Evolutionary conservation across 2,113 vertebrate genomes (phyloP).

Genomic region (Boleophthalmus pectinirostris): DNA sequence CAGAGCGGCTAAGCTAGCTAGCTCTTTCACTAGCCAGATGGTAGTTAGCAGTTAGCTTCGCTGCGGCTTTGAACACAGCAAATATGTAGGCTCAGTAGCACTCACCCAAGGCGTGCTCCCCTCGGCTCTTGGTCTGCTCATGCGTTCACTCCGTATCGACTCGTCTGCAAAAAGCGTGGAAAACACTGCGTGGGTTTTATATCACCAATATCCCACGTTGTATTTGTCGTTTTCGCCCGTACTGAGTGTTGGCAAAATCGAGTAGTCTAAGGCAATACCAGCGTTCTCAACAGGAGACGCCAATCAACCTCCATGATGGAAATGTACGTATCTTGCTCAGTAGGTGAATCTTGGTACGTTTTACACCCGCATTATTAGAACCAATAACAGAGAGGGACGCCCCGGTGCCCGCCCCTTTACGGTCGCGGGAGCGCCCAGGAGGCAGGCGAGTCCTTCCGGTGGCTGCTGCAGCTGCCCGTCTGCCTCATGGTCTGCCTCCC

Average conservation of each 20-base stretch:
- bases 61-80: constrained; percentile 3
- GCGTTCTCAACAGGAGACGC: background rate
- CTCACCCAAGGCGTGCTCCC: constrained; percentile 49
- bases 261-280: background rate
- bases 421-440: constrained; percentile 11
- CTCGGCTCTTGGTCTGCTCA: background rate
- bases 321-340: constrained; percentile 65
- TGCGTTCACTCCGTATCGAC: background rate
- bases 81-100: background rate
- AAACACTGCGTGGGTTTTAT: background rate
- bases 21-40: constrained; percentile 12
- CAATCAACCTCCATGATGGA: constrained; percentile 22
- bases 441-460: constrained; percentile 47
- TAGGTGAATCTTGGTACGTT: constrained; percentile 39
- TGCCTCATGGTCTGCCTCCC: background rate
- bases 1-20: constrained; percentile 14
- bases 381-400: constrained; percentile 54
- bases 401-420: constrained; percentile 52
- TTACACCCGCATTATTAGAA: constrained; percentile 29
- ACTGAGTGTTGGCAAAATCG: background rate
- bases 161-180: constrained; percentile 12
- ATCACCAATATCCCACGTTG: background rate
- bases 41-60: constrained; percentile 49
- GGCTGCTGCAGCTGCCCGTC: constrained; percentile 22
- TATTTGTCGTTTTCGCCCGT: constrained; percentile 30